Base-by-base conservation (phyloP, 35 echinoderm and acorn worm species). In the Patiria miniata region DNA sequence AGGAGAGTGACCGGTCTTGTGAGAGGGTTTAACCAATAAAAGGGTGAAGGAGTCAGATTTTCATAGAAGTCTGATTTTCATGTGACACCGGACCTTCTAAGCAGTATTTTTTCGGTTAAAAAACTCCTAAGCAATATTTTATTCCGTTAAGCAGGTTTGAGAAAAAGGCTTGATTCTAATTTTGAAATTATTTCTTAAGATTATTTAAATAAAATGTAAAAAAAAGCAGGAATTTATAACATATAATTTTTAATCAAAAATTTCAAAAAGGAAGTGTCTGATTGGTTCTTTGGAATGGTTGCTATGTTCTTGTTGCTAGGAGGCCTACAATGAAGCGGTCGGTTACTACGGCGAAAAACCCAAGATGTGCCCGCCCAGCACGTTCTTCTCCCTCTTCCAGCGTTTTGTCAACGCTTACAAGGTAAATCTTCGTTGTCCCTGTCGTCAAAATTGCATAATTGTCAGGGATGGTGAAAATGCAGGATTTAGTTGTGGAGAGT, bases 331-430 rank as follows among this genome's bases (percentile, higher is more conserved):
- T 59, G 96, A 98, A 21, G 89, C 85, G 10, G 96, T 98, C 0
- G 89, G 81, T 18, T 98, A 98, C 54, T 98, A 88, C 78, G 96
- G 96, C 83, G 96, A 98, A 77, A 98, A 98, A 44, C 85, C 96
- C 85, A 98, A 94, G 83, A 89, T 84, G 89, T 81, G 80, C 26
- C 96, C 96, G 8, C 96, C 96, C 22, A 93, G 61, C 30, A 91
- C 92, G 52, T 98, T 98, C 89, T 98, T 98, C 32, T 58, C 92
- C 18, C 87, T 98, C 40, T 98, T 98, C 83, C 68, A 76, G 15
- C 79, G 96, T 29, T 98, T 98, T 78, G 85, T 79, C 34, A 83
- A 32, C 52, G 80, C 96, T 59, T 97, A 91, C 55, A 98, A 94
- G 92, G 96, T 98, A 84, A 51, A 57, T 22, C 30, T 33, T 40